These are phyloP conservation scores for Melanotaenia boesemani DNA, from an alignment of 2,797 vertebrate species.

Conservation along the genomic window DNA sequence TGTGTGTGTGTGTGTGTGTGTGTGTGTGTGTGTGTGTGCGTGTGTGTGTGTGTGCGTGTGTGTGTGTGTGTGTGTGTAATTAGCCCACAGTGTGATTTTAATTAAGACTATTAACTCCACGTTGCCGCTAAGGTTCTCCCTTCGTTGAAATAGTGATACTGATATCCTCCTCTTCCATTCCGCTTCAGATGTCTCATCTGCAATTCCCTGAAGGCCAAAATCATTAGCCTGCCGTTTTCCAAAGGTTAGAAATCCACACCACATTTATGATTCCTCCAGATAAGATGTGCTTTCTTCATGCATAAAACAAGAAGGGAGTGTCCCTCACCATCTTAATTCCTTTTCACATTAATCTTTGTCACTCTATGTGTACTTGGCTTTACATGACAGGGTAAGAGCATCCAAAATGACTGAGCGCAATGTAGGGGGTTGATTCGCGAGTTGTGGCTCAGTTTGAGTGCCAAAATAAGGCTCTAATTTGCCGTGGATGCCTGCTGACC, in stretches of 20 bases:
- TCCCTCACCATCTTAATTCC: conserved; percentile 1
- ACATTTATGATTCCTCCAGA: conserved; percentile 58
- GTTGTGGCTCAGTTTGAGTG: conserved; percentile 28
- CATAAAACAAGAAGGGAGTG: conserved; percentile 21
- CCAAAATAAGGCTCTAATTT: conserved; percentile 52
- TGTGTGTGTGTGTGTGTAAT: not conserved
- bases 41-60: not conserved
- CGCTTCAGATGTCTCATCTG: conserved; percentile 29
- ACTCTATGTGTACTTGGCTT: not conserved
- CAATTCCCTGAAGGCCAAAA: conserved; percentile 40
- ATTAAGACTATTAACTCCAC: not conserved
- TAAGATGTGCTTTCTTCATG: conserved; percentile 57
- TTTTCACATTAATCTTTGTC: conserved; percentile 21
- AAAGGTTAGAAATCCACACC: conserved; percentile 67
- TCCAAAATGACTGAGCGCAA: conserved; percentile 1
- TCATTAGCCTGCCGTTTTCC: conserved; percentile 56
- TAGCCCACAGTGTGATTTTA: not conserved
- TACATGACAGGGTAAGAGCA: conserved; percentile 18
- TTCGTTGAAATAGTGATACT: not conserved
- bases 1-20: not conserved
- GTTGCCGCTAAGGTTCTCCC: not conserved
- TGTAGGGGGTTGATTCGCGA: conserved; percentile 46
- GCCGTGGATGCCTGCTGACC: conserved; percentile 46
- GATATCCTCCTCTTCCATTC: conserved; percentile 28
- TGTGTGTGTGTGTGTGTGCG: not conserved